Evolutionary conservation across 2,888 invertebrate genomes (phyloP).

Genomic region (Eutolmus rufibarbis): DNA sequence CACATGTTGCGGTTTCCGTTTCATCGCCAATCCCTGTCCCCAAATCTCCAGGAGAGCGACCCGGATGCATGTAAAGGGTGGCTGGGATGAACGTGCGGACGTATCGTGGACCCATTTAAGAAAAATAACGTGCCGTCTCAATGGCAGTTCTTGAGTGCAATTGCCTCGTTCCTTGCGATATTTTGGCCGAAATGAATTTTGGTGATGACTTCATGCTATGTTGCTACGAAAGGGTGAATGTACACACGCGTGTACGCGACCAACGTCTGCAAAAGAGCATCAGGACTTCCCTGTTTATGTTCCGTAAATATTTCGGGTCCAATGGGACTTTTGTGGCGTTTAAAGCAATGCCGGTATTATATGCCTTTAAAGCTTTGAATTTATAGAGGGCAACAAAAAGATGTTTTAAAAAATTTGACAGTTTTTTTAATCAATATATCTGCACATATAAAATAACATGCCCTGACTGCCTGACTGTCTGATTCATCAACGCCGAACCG

Average conservation of each 20-base stretch:
- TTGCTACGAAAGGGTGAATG: slow-evolving; percentile 9
- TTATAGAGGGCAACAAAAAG: not conserved
- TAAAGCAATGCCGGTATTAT: not conserved
- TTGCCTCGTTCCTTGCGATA: slow-evolving; percentile 40
- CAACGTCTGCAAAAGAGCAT: not conserved
- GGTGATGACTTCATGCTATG: slow-evolving; percentile 43
- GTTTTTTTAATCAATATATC: not conserved
- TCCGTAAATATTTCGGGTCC: not conserved
- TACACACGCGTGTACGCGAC: not conserved
- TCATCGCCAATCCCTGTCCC: not conserved
- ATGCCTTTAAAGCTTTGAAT: not conserved
- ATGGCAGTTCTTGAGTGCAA: slow-evolving; percentile 45
- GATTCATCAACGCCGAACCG: no score
- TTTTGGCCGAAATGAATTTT: slow-evolving; percentile 44
- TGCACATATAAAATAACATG: no score
- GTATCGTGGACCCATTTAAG: slow-evolving; percentile 46
- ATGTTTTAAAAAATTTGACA: not conserved
- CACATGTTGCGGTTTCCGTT: slow-evolving; percentile 46
- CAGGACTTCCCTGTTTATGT: not conserved
- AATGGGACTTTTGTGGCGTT: not conserved
- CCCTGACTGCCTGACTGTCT: no score
- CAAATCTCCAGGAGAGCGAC: not conserved
- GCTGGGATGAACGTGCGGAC: slow-evolving; percentile 44
- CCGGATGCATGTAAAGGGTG: slow-evolving; percentile 44
- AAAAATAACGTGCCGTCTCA: slow-evolving; percentile 46